A percentile compares a stretch with the other conserved stretches of the same genome.
These are phyloP conservation scores for Pangasianodon hypophthalmus DNA, from an alignment of 2,113 vertebrate genomes.

Conservation along the genomic window DNA sequence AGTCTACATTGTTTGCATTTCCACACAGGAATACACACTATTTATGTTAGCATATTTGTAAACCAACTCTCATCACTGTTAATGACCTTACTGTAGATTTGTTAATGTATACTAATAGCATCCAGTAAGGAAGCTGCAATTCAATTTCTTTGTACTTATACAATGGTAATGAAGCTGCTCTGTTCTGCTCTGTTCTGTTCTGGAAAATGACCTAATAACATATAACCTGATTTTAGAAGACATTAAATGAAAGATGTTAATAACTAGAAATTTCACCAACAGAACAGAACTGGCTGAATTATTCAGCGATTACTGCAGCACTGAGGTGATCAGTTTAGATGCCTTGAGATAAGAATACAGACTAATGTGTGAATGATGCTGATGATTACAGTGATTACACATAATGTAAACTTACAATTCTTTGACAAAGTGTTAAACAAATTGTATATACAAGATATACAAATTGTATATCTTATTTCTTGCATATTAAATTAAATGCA, in stretches of 20 bases:
- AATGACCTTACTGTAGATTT: not conserved
- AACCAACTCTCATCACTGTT: not conserved
- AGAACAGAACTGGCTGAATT: no score
- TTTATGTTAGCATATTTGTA: no score
- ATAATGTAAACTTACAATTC: not conserved
- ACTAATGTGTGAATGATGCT: not conserved
- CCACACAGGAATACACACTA: not conserved
- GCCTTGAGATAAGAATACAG: not conserved
- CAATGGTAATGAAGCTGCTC: no score
- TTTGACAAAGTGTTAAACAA: not conserved
- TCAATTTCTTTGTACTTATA: not conserved
- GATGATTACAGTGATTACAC: not conserved
- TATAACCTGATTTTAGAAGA: no score
- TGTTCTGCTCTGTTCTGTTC: no score
- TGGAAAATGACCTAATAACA: no score
- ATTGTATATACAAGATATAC: not conserved
- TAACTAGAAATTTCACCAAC: no score
- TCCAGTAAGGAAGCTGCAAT: not conserved
- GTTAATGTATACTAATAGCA: not conserved
- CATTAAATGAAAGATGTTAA: no score
- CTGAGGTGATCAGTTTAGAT: not conserved
- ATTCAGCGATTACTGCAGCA: not conserved
- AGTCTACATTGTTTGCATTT: not conserved
- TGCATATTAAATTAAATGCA: not conserved
- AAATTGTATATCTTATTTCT: not conserved